phyloP scores from a whole-genome alignment of 2,797 vertebrate genomes.

The Poeciliopsis turneri region DNA sequence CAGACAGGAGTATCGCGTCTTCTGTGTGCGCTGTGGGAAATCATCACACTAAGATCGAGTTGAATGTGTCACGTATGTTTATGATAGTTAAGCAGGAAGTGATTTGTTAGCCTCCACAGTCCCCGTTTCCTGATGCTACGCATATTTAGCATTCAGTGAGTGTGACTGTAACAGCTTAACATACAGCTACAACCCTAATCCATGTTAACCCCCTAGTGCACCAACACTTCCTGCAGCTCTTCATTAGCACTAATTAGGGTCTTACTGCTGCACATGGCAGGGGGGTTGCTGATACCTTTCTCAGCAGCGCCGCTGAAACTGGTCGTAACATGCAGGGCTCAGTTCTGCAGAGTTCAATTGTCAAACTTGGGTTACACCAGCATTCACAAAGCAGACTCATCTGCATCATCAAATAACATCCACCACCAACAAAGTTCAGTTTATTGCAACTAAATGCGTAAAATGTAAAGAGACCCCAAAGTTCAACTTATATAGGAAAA shows the following conservation, averaged over 20 bases:
- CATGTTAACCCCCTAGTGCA: constrained; percentile 23
- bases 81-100: constrained; percentile 26
- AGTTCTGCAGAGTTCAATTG: too few species aligned
- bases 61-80: neutral
- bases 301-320: constrained; percentile 10
- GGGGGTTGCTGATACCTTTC: constrained; percentile 29
- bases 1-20: neutral
- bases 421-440: neutral
- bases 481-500: neutral
- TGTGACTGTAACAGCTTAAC: constrained; percentile 32
- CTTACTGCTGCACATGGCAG: constrained; percentile 43
- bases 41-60: neutral
- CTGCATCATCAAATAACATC: neutral
- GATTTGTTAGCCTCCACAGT: neutral
- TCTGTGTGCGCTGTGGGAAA: neutral
- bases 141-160: constrained; percentile 53
- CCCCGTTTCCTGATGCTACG: neutral
- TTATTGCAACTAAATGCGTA: neutral
- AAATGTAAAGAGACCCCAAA: neutral
- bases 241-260: constrained; percentile 69
- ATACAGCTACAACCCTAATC: constrained; percentile 32
- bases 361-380: too few species aligned
- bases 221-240: constrained; percentile 44
- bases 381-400: neutral
- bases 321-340: neutral